Percentiles rank a stretch among this genome's conserved stretches.
These are phyloP conservation scores for Octodon degus DNA, from an alignment of 2,113 vertebrate species.

Conservation along the genomic window DNA sequence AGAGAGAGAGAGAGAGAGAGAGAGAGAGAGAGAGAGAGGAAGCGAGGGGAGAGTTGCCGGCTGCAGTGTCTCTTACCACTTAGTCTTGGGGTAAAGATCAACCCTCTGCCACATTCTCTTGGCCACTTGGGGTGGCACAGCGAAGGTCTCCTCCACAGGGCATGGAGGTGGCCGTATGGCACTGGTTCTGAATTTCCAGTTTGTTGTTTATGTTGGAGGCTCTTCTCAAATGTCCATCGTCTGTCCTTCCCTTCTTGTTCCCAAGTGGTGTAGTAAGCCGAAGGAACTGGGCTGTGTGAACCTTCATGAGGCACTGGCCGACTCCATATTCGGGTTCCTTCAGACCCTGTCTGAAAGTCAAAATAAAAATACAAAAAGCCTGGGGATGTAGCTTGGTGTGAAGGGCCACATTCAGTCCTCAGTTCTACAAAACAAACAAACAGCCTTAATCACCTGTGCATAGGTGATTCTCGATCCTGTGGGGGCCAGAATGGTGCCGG, in stretches of 20 bases:
- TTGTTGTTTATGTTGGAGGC: not conserved
- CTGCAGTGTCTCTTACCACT: not conserved
- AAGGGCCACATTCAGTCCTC: not conserved
- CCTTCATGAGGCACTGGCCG: too few relatives aligned
- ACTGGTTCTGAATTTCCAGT: not conserved
- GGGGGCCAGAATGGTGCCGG: not conserved
- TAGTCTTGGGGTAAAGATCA: not conserved
- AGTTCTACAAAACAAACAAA: not conserved
- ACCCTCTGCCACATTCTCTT: too few relatives aligned
- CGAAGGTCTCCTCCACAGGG: too few relatives aligned
- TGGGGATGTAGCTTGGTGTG: not conserved
- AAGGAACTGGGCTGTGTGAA: not conserved
- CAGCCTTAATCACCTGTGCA: too few relatives aligned
- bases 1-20: not conserved
- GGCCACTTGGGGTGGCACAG: not conserved
- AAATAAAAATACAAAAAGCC: not conserved
- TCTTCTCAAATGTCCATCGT: not conserved
- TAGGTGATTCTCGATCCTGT: fast-evolving
- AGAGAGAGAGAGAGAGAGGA: too few relatives aligned
- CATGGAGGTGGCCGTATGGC: not conserved
- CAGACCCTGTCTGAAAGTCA: not conserved
- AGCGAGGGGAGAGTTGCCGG: not conserved
- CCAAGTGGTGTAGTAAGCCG: not conserved
- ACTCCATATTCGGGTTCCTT: not conserved
- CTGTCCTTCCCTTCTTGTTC: not conserved